Conservation (phyloP, 2,888 invertebrate genomes). For the Meliscaeva auricollis region DNA sequence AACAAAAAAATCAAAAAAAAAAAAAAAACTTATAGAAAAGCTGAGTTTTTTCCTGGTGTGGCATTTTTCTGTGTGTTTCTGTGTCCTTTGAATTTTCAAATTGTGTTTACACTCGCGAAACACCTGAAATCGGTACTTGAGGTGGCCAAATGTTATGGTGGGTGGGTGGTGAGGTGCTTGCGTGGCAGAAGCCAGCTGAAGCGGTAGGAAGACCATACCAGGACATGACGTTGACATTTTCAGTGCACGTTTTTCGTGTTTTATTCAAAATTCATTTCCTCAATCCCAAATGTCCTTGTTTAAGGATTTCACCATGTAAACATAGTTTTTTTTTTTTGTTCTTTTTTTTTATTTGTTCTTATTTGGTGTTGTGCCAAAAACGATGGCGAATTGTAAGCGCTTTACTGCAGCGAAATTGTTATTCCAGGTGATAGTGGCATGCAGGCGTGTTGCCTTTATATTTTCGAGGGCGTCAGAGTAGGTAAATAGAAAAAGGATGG, state of each 20-base stretch:
- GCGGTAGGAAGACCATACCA: constrained; percentile 29
- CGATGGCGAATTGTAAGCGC: constrained; percentile 44
- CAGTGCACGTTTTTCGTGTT: constrained; percentile 60
- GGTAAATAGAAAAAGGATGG: constrained; percentile 23
- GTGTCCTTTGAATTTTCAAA: constrained; percentile 55
- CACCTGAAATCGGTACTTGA: constrained; percentile 63
- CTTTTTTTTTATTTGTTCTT: constrained; percentile 23
- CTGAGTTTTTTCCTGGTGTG: constrained; percentile 10
- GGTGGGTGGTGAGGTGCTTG: background rate
- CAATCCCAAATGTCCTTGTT: constrained; percentile 64
- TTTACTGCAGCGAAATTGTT: constrained; percentile 60
- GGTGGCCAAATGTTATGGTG: constrained; percentile 46
- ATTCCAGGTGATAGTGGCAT: constrained; percentile 55
- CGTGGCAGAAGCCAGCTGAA: background rate
- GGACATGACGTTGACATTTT: constrained; percentile 63
- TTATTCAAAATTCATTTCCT: constrained; percentile 70
- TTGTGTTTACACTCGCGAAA: constrained; percentile 72
- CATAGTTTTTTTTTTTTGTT: constrained; percentile 7
- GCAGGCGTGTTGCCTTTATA: constrained; percentile 28
- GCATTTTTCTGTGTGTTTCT: constrained; percentile 17
- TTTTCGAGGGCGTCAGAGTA: background rate
- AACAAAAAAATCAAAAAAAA: constrained; percentile 1
- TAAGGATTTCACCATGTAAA: constrained; percentile 39
- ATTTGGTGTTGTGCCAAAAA: constrained; percentile 51
- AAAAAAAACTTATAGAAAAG: constrained; percentile 10